These are phyloP conservation scores for Caenorhabditis sp. DNA, from an alignment of 2,888 invertebrate genomes.

Conservation along the genomic window DNA sequence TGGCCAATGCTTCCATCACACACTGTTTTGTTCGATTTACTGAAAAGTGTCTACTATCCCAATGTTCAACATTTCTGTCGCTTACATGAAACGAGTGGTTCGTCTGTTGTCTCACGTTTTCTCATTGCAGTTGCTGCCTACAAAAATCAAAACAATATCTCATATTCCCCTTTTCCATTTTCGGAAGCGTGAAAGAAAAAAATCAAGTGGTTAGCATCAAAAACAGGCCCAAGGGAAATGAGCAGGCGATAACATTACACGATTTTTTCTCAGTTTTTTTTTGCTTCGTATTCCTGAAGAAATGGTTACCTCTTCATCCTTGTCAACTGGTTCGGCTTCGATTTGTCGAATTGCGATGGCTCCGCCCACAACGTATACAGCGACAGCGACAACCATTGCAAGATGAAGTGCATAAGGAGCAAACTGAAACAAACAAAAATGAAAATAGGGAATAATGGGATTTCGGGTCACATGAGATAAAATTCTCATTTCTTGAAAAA, in stretches of 20 bases:
- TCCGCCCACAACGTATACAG: constrained; percentile 54
- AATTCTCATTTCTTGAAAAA: no score
- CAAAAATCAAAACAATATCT: background rate
- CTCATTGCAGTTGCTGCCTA: background rate
- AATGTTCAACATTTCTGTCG: background rate
- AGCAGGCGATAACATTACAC: background rate
- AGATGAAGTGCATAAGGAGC: constrained; percentile 61
- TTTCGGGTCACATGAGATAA: no score
- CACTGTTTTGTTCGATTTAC: constrained; percentile 61
- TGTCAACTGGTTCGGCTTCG: constrained; percentile 13
- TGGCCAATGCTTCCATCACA: constrained; percentile 46
- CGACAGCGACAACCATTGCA: constrained; percentile 54
- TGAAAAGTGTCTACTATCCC: constrained; percentile 13
- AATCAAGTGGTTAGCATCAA: background rate
- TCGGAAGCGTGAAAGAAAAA: background rate
- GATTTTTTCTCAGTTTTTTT: background rate
- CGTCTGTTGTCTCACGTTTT: background rate
- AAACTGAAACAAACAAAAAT: constrained; percentile 53
- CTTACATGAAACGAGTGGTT: constrained; percentile 1
- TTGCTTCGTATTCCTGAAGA: no score
- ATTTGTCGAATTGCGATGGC: constrained; percentile 53
- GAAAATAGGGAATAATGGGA: no score
- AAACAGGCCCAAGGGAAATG: background rate
- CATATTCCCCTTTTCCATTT: no score
- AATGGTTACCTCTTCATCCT: background rate